Percentiles rank a stretch among this genome's conserved stretches.
Conservation (phyloP, 1,140 invertebrate species). For the Tribolium castaneum region DNA sequence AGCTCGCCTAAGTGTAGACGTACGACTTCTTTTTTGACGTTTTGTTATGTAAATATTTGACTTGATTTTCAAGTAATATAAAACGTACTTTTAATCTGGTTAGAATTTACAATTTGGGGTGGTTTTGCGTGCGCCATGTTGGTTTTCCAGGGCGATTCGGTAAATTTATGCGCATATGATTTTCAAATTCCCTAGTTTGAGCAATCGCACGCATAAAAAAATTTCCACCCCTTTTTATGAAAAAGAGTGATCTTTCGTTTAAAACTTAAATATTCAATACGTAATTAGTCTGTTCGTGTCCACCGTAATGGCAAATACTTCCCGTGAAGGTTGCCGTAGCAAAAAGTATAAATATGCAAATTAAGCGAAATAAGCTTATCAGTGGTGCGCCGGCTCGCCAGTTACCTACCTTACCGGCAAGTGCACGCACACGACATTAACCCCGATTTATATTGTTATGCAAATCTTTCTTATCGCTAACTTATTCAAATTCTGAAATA, state of each 20-base stretch:
- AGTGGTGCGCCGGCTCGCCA: slow-evolving; percentile 54
- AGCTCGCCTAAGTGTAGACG: not conserved
- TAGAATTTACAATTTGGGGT: slow-evolving; percentile 20
- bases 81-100: not conserved
- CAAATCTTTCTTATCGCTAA: slow-evolving; percentile 62
- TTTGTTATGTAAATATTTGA: not conserved
- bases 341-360: slow-evolving; percentile 56
- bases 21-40: not conserved
- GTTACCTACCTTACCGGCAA: slow-evolving; percentile 58
- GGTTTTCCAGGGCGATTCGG: not conserved
- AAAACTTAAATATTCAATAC: slow-evolving; percentile 36
- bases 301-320: slow-evolving; percentile 47
- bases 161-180: slow-evolving; percentile 28
- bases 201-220: slow-evolving; percentile 24
- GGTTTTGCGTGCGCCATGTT: slow-evolving; percentile 27
- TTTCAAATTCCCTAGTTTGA: slow-evolving; percentile 4
- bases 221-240: slow-evolving; percentile 13
- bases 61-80: not conserved
- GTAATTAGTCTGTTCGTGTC: slow-evolving; percentile 36
- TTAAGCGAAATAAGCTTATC: slow-evolving; percentile 58
- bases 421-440: slow-evolving; percentile 65
- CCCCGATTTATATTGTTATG: slow-evolving; percentile 67
- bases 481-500: slow-evolving; percentile 64
- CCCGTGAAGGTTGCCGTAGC: slow-evolving; percentile 44
- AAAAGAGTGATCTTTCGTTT: slow-evolving; percentile 34